Base-by-base conservation (phyloP, 2,113 vertebrate species). In the Gallinago paraguaiae region DNA sequence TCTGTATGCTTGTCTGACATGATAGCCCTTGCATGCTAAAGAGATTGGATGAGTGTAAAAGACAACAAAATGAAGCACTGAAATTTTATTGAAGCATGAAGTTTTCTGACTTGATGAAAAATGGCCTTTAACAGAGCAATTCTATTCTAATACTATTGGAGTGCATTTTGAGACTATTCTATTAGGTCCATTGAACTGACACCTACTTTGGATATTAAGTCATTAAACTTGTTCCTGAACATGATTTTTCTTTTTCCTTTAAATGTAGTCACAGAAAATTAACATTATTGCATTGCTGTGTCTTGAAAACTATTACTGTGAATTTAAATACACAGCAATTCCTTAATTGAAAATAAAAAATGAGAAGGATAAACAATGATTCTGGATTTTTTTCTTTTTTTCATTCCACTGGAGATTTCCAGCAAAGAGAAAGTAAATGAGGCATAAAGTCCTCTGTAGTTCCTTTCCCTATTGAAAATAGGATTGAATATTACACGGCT, bases 281-380 rank as follows among this genome's bases (percentile, higher is more conserved):
- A 94, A 74, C 22, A 72, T 92, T 93, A 87, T 81, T 97, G 80
- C 92, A 83, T 96, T 90, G 67, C 17, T 78, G 4, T 82, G 45
- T 37, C 78, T 93, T 89, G 82, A 85, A 87, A 95, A 48, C 37
- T 87, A 51, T 95, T 88, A 63, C 22, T 88, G 25, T 88, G 41
- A 96, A 95, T 92, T 96, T 39, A 96, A 93, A 94, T 30, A 39
- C 7, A 74, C 5, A 54, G 53, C 10, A 85, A 77, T 85, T 93
- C 16, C 50, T 85, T 95, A 86, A 94, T 90, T 92, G 90, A 92
- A 96, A 96, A 91, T 74, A 80, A 89, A 96, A 97, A 86, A 57
- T 16, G 35, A 75, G 50, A 94, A 95, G 30, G 19, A n/a, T 91
- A 72, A 94, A 92, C 56, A 70, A 74, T 96, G 87, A 93, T 45